Conservation (phyloP, 2,797 vertebrate species). For the Sebastes nivosus region DNA sequence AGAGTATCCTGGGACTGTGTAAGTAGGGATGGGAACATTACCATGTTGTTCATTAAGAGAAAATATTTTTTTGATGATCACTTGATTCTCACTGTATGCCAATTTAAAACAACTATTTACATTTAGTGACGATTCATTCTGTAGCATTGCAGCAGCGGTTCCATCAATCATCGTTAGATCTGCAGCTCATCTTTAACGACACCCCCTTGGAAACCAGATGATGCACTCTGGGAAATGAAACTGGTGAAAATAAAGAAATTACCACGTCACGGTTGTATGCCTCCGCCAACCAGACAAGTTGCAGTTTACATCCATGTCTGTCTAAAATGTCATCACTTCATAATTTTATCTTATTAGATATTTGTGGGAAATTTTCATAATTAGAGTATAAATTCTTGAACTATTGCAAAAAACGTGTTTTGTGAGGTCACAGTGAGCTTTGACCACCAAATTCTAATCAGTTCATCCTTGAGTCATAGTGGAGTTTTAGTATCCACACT, state of each 20-base stretch:
- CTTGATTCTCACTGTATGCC: not conserved
- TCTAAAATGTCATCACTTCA: not conserved
- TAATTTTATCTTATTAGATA: not conserved
- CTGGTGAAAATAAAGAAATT: too few species aligned
- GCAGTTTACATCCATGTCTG: not conserved
- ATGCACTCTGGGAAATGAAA: too few species aligned
- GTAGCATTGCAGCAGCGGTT: not conserved
- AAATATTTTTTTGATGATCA: conserved; percentile 30
- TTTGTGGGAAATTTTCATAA: not conserved
- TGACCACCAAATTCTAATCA: not conserved
- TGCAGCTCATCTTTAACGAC: not conserved
- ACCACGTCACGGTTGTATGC: too few species aligned
- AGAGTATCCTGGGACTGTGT: conserved; percentile 37
- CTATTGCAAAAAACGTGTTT: not conserved
- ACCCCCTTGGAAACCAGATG: not conserved
- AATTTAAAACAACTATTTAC: conserved; percentile 23
- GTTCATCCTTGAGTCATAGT: fast-evolving
- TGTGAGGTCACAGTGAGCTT: not conserved
- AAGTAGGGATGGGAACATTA: conserved; percentile 12
- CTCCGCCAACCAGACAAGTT: not conserved
- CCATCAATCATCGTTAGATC: not conserved
- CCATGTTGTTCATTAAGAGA: conserved; percentile 22
- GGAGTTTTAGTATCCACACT: too few species aligned
- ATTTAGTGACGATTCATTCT: not conserved
- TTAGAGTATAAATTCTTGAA: not conserved